Base-by-base conservation (phyloP, 2,797 vertebrate genomes). In the Huso huso region DNA sequence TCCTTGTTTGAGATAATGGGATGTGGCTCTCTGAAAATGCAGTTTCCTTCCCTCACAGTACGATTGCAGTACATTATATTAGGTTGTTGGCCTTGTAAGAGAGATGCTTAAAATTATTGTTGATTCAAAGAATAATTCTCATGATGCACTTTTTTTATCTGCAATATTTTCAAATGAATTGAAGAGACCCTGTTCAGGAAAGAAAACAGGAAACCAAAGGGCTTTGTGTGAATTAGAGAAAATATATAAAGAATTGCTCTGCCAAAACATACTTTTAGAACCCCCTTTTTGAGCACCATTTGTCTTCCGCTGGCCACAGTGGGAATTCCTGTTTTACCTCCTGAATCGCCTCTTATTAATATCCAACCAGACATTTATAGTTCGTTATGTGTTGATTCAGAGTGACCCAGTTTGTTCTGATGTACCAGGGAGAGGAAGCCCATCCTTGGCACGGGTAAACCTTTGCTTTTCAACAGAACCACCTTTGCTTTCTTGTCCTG, bases 321-420 rank as follows among this genome's bases (percentile, higher is more conserved):
- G 79, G 6, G 72, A 70, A 71, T 76, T 81, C 79, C 81, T 79
- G 71, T 51, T 5, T 66, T 3, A 51, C 62, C 73, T 84, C 81
- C 78, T 84, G 79, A 82, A 78, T 72, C 82, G 75, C 67, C 79
- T 65, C 72, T 83, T 84, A 82, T 76, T 77, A 64, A 69, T 72
- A 77, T 72, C 72, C 11, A 15, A 65, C 76, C 77, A 83, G 76
- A 75, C 37, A 69, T 75, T 71, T 64, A 71, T 61, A 66, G 61
- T 81, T 77, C 82, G 76, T 78, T 73, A 73, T 61, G 67, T 74
- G 71, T 77, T 81, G 73, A 78, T 66, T 69, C 71, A 69, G 74
- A 68, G 65, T 50, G 62, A 59, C 55, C 55, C 7, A 13, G 55
- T 7, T 58, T 7, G 11, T 11, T 77, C 77, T 68, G 73, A 10